Conservation (phyloP, 2,888 invertebrate genomes). For the Nomada goodeniana region DNA sequence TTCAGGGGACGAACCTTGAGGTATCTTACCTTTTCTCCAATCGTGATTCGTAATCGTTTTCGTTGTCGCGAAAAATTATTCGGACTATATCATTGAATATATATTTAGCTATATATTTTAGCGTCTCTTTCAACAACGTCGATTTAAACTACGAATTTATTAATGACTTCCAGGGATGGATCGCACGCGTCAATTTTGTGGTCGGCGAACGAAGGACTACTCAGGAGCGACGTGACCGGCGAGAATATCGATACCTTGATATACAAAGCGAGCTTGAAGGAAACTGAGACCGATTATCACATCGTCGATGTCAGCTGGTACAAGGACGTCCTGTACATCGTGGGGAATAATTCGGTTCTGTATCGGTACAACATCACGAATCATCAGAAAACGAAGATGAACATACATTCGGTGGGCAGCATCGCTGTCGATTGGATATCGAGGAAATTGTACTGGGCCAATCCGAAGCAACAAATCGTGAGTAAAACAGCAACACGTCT, state of each 20-base stretch:
- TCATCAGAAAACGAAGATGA: constrained; percentile 86
- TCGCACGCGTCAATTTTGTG: constrained; percentile 89
- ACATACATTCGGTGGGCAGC: constrained; percentile 90
- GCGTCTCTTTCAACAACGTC: background rate
- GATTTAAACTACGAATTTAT: background rate
- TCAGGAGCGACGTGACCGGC: constrained; percentile 93
- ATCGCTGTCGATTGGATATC: constrained; percentile 97
- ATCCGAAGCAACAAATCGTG: constrained; percentile 93
- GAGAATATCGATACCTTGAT: constrained; percentile 90
- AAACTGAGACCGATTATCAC: constrained; percentile 84
- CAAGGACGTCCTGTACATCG: constrained; percentile 90
- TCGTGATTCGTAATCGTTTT: background rate
- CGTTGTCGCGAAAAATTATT: background rate
- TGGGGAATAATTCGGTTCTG: constrained; percentile 90
- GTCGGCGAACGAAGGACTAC: constrained; percentile 91
- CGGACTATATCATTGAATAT: background rate
- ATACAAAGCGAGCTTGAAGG: constrained; percentile 87
- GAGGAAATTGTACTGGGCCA: constrained; percentile 95
- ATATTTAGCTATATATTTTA: no score
- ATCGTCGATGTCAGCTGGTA: constrained; percentile 92
- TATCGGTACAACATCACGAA: constrained; percentile 90
- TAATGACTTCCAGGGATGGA: constrained; percentile 83
- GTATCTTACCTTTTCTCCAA: constrained; percentile 59
- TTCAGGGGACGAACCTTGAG: constrained; percentile 90
- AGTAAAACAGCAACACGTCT: background rate